Percentiles rank a stretch among this genome's conserved stretches.
These are phyloP conservation scores for Coleophora flavipennella DNA, from an alignment of 2,888 invertebrate species.

Conservation along the genomic window DNA sequence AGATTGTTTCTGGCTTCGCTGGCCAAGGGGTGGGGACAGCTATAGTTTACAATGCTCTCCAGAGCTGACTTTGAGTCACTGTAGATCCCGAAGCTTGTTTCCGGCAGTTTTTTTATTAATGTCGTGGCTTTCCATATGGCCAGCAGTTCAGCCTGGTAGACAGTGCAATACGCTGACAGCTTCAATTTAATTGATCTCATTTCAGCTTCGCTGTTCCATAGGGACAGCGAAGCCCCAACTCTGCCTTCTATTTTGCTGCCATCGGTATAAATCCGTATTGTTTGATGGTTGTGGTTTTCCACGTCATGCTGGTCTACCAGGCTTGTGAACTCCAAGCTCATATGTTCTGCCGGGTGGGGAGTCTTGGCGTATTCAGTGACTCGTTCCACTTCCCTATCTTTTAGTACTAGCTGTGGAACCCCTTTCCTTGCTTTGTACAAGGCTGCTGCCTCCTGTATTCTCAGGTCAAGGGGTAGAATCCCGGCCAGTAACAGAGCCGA, in stretches of 20 bases:
- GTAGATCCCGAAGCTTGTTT: too few species aligned
- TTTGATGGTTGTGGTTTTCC: neutral
- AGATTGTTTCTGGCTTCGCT: conserved; percentile 6
- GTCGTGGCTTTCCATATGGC: too few species aligned
- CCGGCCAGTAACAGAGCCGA: conserved; percentile 7
- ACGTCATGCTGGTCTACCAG: neutral
- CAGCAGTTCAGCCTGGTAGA: conserved; percentile 7
- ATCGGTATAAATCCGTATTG: neutral
- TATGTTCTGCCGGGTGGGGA: neutral
- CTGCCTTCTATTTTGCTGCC: neutral
- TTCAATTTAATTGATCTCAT: conserved; percentile 5
- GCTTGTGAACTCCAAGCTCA: neutral
- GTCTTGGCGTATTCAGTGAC: too few species aligned
- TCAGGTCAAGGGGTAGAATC: conserved; percentile 10
- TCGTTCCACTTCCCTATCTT: neutral
- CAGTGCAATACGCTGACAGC: conserved; percentile 5
- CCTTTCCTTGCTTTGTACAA: neutral
- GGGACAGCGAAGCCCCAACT: conserved; percentile 3
- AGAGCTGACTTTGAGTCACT: too few species aligned
- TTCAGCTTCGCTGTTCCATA: conserved; percentile 5
- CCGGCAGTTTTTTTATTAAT: too few species aligned
- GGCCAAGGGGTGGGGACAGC: conserved; percentile 6
- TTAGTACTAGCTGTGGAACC: neutral
- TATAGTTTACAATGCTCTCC: too few species aligned
- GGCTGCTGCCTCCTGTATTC: neutral